phyloP scores from a whole-genome alignment of 1,140 invertebrate genomes.

The Latrodectus geometricus region DNA sequence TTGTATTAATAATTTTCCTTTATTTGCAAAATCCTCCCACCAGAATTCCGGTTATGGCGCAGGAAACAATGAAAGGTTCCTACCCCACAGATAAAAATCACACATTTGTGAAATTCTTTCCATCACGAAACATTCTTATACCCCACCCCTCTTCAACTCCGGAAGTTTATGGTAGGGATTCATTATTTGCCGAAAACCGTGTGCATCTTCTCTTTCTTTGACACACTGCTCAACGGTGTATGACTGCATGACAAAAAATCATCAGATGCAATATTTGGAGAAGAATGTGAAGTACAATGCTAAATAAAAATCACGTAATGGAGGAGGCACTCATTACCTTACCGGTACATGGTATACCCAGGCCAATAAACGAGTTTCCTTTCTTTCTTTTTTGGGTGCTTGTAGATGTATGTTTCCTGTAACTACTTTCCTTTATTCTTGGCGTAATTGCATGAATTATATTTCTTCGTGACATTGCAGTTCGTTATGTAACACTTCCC shows the following conservation, averaged over 20 bases:
- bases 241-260: no score
- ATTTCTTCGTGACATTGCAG: background rate
- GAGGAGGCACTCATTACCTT: background rate
- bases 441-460: background rate
- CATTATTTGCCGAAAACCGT: background rate
- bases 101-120: background rate
- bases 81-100: no score
- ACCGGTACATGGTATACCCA: background rate
- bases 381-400: background rate
- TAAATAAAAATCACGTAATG: background rate
- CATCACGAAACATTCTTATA: background rate
- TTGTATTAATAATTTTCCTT: no score
- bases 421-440: background rate
- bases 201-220: background rate
- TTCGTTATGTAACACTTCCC: background rate
- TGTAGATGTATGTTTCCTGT: background rate
- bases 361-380: background rate
- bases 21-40: no score
- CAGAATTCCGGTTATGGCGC: no score
- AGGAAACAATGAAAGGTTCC: no score
- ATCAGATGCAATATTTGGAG: no score
- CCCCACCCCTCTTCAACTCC: background rate
- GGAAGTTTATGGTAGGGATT: conserved; percentile 2
- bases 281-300: no score
- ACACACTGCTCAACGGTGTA: no score